Evolutionary conservation across 64 coral and sea anemone genomes (phyloP), one percentile per base, ranked within the genome.

Genomic region (Stichodactyla mertensii): DNA sequence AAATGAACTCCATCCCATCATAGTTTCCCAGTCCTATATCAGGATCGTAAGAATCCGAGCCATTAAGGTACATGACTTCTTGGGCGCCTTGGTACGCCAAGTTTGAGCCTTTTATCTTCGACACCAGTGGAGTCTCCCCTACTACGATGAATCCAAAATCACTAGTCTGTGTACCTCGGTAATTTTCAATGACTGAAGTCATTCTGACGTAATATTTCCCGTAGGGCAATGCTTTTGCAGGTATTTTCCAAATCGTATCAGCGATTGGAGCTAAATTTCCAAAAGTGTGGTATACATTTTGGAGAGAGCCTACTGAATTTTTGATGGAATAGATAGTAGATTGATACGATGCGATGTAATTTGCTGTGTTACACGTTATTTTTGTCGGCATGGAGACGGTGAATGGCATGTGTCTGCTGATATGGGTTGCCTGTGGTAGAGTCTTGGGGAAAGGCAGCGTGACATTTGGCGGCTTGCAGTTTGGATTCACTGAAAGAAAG

Each of bases 1-100:
- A 97, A 0, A 87, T 86, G 57, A 97, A 97, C n/a, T 93, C 55
- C 57, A 97, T 54, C 14, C 77, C 91, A 6, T 55, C 36, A 58
- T 97, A 90, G 24, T 86, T 71, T 81, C 88, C 91, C 87, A 53
- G 81, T 10, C 94, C 94, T 13, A 84, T 69, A 87, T 93, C 94
- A 0, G 91, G 94, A 16, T 97, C 94, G 71, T 97, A 85, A 4
- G 88, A 93, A 11, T 15, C 57, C 26, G 91, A 90, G 9, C 94
- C 94, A 74, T 82, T 64, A 0, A 97, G 71, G 14, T 84, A 57
- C 10, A 97, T 57, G 22, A 57, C 74, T 28, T 61, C 62, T 19
- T 86, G 79, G 16, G 31, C 51, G 27, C 94, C 94, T 89, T 97
- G 85, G 69, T 80, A 97, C 16, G 83, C 69, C 27, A 78, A 51